These are phyloP conservation scores for Onychomys torridus DNA, from an alignment of 2,797 vertebrate genomes.

Conservation along the genomic window DNA sequence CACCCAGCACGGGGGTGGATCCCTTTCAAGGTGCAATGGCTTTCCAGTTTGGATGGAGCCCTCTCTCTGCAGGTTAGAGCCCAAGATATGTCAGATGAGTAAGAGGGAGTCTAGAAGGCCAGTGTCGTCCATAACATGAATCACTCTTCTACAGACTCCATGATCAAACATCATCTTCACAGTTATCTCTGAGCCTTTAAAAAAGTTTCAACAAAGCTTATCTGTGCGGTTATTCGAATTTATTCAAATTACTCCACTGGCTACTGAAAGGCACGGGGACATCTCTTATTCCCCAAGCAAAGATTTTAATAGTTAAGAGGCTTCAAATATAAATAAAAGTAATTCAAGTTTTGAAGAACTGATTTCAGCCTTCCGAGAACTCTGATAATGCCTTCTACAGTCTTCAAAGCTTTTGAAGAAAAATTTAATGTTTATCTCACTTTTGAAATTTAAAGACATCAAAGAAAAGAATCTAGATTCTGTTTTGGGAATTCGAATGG, in stretches of 20 bases:
- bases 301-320: conserved; percentile 58
- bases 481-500: conserved; percentile 59
- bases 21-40: neutral
- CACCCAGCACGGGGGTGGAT: accelerated
- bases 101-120: neutral
- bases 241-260: conserved; percentile 56
- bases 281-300: conserved; percentile 50
- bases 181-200: neutral
- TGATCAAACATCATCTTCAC: neutral
- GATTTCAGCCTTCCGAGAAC: conserved; percentile 62
- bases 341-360: conserved; percentile 66
- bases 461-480: conserved; percentile 59
- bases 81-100: neutral
- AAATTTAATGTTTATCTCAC: conserved; percentile 56
- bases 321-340: conserved; percentile 64
- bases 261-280: conserved; percentile 36
- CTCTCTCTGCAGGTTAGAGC: neutral
- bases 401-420: conserved; percentile 62
- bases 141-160: neutral
- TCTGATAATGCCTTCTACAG: conserved; percentile 26
- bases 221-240: conserved; percentile 17
- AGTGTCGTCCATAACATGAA: neutral
- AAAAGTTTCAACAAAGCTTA: conserved; percentile 44
- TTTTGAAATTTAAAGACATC: conserved; percentile 69
- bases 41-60: neutral